Evolutionary conservation across 1,140 invertebrate species (phyloP), one percentile per base, ranked within the genome.

Genomic region (Pseudomyrmex pallidus): DNA sequence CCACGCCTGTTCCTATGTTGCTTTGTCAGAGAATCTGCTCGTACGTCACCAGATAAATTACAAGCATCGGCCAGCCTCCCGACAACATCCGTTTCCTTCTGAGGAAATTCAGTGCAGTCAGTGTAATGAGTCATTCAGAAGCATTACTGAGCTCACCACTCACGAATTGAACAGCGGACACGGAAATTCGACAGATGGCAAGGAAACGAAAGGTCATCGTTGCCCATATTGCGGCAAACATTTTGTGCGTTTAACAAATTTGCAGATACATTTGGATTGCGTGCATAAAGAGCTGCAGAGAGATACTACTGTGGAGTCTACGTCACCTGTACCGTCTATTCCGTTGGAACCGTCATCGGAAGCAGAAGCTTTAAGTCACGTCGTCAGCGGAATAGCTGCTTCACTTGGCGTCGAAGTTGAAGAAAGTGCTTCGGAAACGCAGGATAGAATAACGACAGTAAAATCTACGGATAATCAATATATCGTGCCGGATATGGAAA

Each of bases 1-100:
- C 91, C 95, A 96, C 72, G 92, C 95, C 25, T 98, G 97, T 89
- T 95, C 95, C 17, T 97, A 97, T 90, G 95, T 97, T 12, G 97
- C 96, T 46, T 90, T 97, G 10, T 96, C 96, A 59, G 95, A 96
- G 90, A 95, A 94, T 17, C 93, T 96, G 13, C 91, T 97, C n/a
- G 93, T 95, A 0, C 96, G 96, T 90, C 97, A 97, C 91, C 95
- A 96, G 88, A 91, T 95, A 48, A 95, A 94, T 74, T 96, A 96
- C 87, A 91, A 94, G 83, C 93, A 94, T 84, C 85, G 90, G 12
- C 91, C 91, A 2, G 76, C 73, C 1, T 64, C 74, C 8, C 84
- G 83, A 7, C 90, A 88, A 12, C 84, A 89, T 17, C 64, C 83
- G 0, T 78, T 89, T 0, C 50, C 86, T 0, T 15, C 77, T 0